These are phyloP conservation scores for Psammodynastes pulverulentus DNA, from an alignment of 2,113 vertebrate genomes.

Conservation along the genomic window DNA sequence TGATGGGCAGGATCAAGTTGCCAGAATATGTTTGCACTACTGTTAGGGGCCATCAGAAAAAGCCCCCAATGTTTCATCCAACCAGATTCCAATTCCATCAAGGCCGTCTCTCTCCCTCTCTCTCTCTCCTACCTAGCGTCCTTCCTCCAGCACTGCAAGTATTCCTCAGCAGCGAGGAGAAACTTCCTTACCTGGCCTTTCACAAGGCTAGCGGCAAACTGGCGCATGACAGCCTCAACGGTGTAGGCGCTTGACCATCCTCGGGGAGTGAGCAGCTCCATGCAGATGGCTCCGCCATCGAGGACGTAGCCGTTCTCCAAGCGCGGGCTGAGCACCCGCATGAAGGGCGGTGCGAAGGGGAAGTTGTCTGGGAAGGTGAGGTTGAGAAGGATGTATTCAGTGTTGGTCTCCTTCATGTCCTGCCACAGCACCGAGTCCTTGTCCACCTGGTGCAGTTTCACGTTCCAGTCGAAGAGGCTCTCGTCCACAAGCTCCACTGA, in stretches of 20 bases:
- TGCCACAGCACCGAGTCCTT: slow-evolving; percentile 99
- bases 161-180: too few relatives aligned
- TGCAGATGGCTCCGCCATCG: slow-evolving; percentile 98
- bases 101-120: rapidly evolving
- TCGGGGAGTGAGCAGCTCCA: slow-evolving; percentile 97
- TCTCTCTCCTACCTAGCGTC: not conserved
- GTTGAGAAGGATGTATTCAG: slow-evolving; percentile 96
- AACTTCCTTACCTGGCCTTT: slow-evolving; percentile 93
- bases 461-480: slow-evolving; percentile 99
- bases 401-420: slow-evolving; percentile 99
- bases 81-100: not conserved
- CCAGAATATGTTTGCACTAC: not conserved
- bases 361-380: slow-evolving; percentile 99
- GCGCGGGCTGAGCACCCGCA: slow-evolving; percentile 95
- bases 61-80: not conserved
- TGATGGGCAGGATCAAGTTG: not conserved
- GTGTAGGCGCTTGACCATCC: slow-evolving; percentile 99
- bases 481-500: slow-evolving; percentile 98
- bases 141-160: not conserved
- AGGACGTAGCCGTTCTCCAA: slow-evolving; percentile 98
- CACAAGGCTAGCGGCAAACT: slow-evolving; percentile 97
- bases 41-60: not conserved
- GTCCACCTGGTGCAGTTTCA: slow-evolving; percentile 99
- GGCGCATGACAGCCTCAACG: slow-evolving; percentile 98
- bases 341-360: slow-evolving; percentile 97